These are phyloP conservation scores for Mesodorylaimus sp. DNA, from an alignment of 2,888 invertebrate species.

Conservation along the genomic window DNA sequence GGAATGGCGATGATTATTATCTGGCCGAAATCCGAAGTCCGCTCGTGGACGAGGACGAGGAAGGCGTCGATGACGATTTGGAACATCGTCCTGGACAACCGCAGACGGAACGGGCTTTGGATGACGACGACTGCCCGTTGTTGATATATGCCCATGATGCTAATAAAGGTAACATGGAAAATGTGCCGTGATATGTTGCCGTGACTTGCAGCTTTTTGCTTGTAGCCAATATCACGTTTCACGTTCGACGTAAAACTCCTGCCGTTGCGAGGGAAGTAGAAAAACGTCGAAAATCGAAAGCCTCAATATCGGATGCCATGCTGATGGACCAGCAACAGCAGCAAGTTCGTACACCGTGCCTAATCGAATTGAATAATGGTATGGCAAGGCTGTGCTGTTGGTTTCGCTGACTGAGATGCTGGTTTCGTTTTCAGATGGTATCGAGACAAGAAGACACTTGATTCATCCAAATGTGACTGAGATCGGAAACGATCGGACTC, in stretches of 20 bases:
- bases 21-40: conserved; percentile 60
- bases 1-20: conserved; percentile 78
- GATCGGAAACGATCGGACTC: conserved; percentile 49
- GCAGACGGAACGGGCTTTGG: conserved; percentile 85
- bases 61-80: not conserved
- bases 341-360: conserved; percentile 46
- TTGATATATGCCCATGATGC: not conserved
- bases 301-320: no score
- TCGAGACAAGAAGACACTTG: conserved; percentile 35
- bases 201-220: conserved; percentile 17
- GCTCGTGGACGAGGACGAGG: conserved; percentile 21
- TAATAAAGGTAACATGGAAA: not conserved
- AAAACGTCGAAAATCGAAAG: conserved; percentile 26
- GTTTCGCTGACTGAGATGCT: no score
- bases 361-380: conserved; percentile 62
- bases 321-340: no score
- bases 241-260: conserved; percentile 75
- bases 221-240: conserved; percentile 86
- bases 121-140: conserved; percentile 90
- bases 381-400: no score
- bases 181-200: not conserved
- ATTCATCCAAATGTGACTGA: conserved; percentile 48
- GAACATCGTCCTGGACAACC: conserved; percentile 18
- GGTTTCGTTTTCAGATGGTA: no score
- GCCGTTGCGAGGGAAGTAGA: conserved; percentile 71